Conservation (phyloP, 2,888 invertebrate genomes). For the Archips xylosteana region DNA sequence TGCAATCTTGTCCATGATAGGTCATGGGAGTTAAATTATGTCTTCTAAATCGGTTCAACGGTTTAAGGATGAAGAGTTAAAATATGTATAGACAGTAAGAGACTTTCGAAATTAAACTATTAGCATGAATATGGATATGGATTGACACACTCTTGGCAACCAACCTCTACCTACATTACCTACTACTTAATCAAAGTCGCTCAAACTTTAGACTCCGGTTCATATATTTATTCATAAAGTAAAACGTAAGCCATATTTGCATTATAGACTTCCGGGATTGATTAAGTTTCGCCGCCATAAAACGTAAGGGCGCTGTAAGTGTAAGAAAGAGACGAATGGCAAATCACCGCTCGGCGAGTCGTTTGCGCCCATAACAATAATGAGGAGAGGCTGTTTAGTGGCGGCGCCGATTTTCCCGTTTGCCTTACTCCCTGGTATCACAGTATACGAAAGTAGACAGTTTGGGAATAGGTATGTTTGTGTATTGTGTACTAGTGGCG, state of each 20-base stretch:
- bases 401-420: constrained; percentile 34
- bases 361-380: constrained; percentile 42
- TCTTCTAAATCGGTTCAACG: too few species aligned
- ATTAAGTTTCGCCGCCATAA: constrained; percentile 33
- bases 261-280: constrained; percentile 14
- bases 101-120: too few species aligned
- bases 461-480: not conserved
- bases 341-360: constrained; percentile 47
- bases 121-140: too few species aligned
- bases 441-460: constrained; percentile 3
- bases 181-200: too few species aligned
- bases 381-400: constrained; percentile 43
- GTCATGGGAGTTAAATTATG: too few species aligned
- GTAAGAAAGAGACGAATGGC: constrained; percentile 47
- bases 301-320: constrained; percentile 37
- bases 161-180: too few species aligned
- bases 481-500: not conserved
- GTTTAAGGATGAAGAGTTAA: too few species aligned
- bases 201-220: too few species aligned
- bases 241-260: constrained; percentile 4
- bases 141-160: too few species aligned
- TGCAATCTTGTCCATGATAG: too few species aligned
- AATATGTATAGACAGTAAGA: too few species aligned
- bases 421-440: constrained; percentile 23
- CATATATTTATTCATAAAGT: not conserved